phyloP scores from a whole-genome alignment of 2,888 invertebrate genomes.

The Isoperla grammatica region DNA sequence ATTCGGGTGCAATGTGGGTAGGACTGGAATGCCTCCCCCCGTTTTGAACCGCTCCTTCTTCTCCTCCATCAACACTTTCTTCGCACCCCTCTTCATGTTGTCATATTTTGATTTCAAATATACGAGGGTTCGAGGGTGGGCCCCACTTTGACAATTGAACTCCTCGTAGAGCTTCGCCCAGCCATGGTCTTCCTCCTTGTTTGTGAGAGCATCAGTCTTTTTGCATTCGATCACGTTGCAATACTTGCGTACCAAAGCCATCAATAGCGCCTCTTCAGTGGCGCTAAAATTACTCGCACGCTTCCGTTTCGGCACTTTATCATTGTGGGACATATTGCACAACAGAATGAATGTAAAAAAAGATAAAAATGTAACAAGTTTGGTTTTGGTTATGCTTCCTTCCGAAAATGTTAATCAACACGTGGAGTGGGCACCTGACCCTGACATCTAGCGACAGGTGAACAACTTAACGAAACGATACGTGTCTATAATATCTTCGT shows the following conservation, averaged over 20 bases:
- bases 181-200: neutral
- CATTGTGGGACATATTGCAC: too few relatives aligned
- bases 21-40: neutral
- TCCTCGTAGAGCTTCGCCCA: neutral
- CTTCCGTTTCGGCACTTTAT: too few relatives aligned
- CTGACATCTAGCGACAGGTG: too few relatives aligned
- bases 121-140: neutral
- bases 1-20: neutral
- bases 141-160: neutral
- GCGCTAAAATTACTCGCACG: too few relatives aligned
- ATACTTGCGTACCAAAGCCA: neutral
- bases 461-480: too few relatives aligned
- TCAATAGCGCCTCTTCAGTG: neutral
- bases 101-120: neutral
- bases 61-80: neutral
- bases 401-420: too few relatives aligned
- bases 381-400: too few relatives aligned
- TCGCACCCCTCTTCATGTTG: neutral
- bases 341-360: too few relatives aligned
- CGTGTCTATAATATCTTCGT: too few relatives aligned
- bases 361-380: too few relatives aligned
- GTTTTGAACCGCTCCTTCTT: slow-evolving; percentile 6
- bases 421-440: too few relatives aligned
- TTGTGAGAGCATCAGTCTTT: neutral
- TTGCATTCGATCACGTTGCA: neutral